These are phyloP conservation scores for Pseudomugil gertrudae DNA, from an alignment of 2,797 vertebrate genomes.

Conservation along the genomic window DNA sequence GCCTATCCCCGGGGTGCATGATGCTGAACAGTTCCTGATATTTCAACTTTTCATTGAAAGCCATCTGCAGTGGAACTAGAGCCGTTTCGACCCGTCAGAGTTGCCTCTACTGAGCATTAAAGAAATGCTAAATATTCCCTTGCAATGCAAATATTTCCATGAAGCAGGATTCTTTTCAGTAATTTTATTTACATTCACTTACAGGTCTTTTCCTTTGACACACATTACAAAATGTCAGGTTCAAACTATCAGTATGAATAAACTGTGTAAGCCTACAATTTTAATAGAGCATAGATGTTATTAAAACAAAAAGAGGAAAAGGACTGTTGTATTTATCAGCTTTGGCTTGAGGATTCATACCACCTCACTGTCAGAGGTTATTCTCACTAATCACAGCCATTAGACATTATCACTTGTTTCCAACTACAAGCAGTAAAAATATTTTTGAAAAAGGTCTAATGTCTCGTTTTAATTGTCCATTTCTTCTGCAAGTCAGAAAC, in stretches of 20 bases:
- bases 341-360: slow-evolving; percentile 16
- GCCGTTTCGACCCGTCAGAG: no score
- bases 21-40: no score
- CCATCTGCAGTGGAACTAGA: no score
- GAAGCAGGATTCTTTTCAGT: not conserved
- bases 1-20: no score
- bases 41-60: no score
- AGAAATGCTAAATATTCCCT: not conserved
- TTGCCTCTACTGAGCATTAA: not conserved
- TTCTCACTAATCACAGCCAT: not conserved
- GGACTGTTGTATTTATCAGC: slow-evolving; percentile 3
- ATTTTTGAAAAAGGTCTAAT: not conserved
- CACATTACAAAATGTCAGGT: slow-evolving; percentile 17
- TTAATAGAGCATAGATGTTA: not conserved
- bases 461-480: not conserved
- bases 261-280: not conserved
- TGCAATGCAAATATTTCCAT: slow-evolving; percentile 1
- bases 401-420: not conserved
- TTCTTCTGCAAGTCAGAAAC: slow-evolving; percentile 6
- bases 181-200: slow-evolving; percentile 1
- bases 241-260: slow-evolving; percentile 1
- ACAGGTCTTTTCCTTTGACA: not conserved
- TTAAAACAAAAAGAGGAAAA: not conserved
- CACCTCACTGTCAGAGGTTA: not conserved
- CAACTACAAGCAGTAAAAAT: not conserved